These are phyloP conservation scores for Lasioglossum marginatum DNA, from an alignment of 2,888 invertebrate species.

Conservation along the genomic window DNA sequence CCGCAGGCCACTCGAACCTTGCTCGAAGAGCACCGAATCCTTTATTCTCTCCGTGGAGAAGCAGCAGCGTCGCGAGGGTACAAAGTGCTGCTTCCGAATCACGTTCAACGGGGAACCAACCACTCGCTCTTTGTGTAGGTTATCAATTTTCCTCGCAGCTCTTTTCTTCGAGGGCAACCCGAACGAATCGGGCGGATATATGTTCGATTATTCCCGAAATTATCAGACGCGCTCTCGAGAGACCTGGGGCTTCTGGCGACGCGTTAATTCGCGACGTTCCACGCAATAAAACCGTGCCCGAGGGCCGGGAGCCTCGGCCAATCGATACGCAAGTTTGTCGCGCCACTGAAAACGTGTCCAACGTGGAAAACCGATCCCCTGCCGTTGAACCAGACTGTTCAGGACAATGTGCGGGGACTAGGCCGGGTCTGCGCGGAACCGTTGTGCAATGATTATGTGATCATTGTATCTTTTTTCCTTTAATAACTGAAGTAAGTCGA, in stretches of 20 bases:
- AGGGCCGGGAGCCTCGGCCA: not conserved
- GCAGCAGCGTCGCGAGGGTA: not conserved
- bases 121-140: not conserved
- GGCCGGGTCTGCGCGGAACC: not conserved
- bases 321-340: conserved; percentile 21
- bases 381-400: not conserved
- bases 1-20: not conserved
- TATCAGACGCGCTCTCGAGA: not conserved
- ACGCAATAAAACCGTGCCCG: conserved; percentile 21
- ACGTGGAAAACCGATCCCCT: not conserved
- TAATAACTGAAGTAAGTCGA: not conserved
- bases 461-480: not conserved
- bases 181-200: not conserved
- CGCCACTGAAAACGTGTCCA: conserved; percentile 19
- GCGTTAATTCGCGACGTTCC: conserved; percentile 10
- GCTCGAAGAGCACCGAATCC: conserved; percentile 8
- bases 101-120: not conserved
- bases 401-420: not conserved
- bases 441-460: not conserved
- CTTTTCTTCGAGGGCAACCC: not conserved
- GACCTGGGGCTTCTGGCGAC: not conserved
- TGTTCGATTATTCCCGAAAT: not conserved
- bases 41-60: not conserved
- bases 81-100: conserved; percentile 5
- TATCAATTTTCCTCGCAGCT: not conserved